Evolutionary conservation across 2,888 invertebrate genomes (phyloP).

Genomic region (Microlaimidae sp.): DNA sequence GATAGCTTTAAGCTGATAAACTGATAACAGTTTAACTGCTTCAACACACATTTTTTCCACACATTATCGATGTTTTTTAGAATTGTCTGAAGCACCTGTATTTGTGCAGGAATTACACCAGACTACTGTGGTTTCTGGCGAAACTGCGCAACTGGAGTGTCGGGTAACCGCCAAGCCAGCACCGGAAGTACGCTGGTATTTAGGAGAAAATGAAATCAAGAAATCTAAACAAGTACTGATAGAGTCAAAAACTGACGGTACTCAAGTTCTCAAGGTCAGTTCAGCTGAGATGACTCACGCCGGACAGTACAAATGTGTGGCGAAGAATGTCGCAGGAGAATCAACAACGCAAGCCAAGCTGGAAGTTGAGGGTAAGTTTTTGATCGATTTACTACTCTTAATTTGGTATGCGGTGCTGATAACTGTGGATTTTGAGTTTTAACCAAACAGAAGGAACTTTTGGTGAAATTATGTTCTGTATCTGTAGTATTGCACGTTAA

Average conservation of each 20-base stretch:
- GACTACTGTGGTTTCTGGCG: constrained; percentile 21
- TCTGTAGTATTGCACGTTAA: no score
- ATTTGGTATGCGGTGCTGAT: no score
- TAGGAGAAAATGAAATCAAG: neutral
- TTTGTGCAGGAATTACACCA: neutral
- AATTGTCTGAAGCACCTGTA: neutral
- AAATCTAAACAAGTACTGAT: neutral
- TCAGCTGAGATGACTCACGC: constrained; percentile 48
- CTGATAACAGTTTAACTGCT: no score
- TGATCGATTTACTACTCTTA: no score
- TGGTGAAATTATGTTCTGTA: no score
- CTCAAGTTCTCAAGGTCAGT: constrained; percentile 41
- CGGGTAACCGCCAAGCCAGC: constrained; percentile 32
- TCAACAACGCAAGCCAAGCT: neutral
- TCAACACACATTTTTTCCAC: no score
- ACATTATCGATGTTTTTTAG: neutral
- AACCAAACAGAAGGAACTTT: no score
- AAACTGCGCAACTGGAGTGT: constrained; percentile 39
- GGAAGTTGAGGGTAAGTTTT: neutral
- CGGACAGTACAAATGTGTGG: constrained; percentile 32
- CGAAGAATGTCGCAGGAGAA: constrained; percentile 12
- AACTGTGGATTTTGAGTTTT: no score
- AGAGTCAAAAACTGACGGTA: constrained; percentile 4
- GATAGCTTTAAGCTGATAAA: no score
- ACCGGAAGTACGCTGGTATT: constrained; percentile 4